Percentiles rank a stretch among this genome's conserved stretches.
Evolutionary conservation across 2,797 vertebrate species (phyloP).

Genomic region (Falco concolor): DNA sequence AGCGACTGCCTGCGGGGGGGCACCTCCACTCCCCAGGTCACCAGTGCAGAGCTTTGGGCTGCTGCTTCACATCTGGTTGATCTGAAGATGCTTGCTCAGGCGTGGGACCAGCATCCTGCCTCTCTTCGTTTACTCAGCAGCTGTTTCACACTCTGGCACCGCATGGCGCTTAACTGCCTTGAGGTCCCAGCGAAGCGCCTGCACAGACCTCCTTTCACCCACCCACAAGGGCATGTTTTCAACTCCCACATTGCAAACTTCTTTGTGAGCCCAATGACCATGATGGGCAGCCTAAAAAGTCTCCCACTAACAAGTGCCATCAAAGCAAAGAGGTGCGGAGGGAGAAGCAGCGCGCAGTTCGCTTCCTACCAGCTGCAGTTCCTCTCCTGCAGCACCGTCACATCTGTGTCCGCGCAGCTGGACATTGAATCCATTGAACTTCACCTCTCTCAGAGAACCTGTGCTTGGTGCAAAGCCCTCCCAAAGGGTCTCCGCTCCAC

Average conservation of each 20-base stretch:
- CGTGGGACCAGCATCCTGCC: background rate
- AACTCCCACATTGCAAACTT: background rate
- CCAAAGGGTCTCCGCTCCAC: background rate
- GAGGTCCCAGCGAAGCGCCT: background rate
- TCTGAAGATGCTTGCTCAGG: background rate
- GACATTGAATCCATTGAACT: background rate
- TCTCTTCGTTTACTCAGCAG: background rate
- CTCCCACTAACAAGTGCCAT: too few relatives aligned
- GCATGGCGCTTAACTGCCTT: background rate
- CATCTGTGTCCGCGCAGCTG: background rate
- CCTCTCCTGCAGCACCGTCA: background rate
- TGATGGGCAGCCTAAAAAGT: background rate
- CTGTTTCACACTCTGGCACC: background rate
- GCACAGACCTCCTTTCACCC: background rate
- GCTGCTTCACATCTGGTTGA: background rate
- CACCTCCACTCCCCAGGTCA: background rate
- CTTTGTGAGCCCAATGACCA: background rate
- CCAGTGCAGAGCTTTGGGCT: background rate
- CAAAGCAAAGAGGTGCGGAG: background rate
- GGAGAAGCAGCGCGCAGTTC: background rate
- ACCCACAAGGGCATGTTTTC: background rate
- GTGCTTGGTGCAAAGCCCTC: background rate
- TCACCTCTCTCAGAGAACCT: background rate
- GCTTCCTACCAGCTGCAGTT: background rate
- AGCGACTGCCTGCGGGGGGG: background rate